Evolutionary conservation across 2,888 invertebrate species (phyloP).

Genomic region (Cataglyphis altisquamis): DNA sequence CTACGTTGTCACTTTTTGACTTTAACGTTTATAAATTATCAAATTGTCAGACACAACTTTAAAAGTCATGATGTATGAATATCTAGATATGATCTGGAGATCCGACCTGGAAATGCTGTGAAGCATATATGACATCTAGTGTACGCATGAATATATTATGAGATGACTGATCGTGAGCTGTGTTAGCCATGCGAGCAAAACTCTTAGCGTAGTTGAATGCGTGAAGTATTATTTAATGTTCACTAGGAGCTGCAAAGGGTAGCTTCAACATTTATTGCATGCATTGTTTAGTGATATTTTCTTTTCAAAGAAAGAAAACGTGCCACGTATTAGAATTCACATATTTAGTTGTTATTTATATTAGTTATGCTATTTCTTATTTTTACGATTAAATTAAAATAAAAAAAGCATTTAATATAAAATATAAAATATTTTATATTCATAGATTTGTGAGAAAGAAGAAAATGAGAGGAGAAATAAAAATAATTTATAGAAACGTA

Average conservation of each 20-base stretch:
- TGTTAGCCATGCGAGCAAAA: conserved; percentile 39
- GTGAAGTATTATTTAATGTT: conserved; percentile 33
- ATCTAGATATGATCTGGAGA: neutral
- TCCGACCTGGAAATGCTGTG: neutral
- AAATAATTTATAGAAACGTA: neutral
- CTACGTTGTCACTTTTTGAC: neutral
- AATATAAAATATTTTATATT: neutral
- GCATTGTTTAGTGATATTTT: neutral
- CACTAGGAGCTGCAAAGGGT: neutral
- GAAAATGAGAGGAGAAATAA: neutral
- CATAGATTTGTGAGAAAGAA: neutral
- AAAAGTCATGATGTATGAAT: conserved; percentile 6
- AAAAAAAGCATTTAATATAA: conserved; percentile 12
- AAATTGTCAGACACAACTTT: neutral
- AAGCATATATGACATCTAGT: conserved; percentile 11
- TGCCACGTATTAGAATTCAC: neutral
- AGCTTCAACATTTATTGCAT: neutral
- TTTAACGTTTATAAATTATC: conserved; percentile 1
- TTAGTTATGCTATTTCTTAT: neutral
- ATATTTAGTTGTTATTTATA: neutral
- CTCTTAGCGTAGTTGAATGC: conserved; percentile 16
- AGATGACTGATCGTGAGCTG: conserved; percentile 40
- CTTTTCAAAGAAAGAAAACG: neutral
- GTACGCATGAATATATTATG: conserved; percentile 28
- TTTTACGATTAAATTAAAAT: neutral